A percentile compares a stretch with the other conserved stretches of the same genome.
Evolutionary conservation across 92 coral and sea anemone genomes (phyloP).

Genomic region (Meandrina meandrites): DNA sequence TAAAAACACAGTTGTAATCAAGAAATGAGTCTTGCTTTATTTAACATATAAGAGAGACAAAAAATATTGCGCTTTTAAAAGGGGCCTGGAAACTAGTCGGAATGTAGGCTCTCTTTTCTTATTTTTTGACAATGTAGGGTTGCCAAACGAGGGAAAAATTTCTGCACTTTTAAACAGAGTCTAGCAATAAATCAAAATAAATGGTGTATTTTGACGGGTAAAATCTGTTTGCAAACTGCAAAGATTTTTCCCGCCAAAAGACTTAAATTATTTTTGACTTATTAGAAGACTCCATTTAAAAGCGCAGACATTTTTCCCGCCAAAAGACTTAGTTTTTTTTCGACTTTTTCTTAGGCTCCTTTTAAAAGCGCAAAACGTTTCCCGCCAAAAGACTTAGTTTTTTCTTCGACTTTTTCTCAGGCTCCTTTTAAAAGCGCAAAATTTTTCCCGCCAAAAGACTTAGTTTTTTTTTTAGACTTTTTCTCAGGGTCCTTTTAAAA

Average conservation of each 20-base stretch:
- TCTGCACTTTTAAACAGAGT: not conserved
- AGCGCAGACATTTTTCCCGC: not conserved
- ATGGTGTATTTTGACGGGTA: not conserved
- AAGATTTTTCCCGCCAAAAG: slow-evolving; percentile 7
- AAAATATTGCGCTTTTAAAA: not conserved
- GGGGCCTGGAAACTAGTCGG: slow-evolving; percentile 1
- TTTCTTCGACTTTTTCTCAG: no score
- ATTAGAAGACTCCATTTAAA: not conserved
- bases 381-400: not conserved
- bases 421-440: not conserved
- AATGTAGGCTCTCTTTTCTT: slow-evolving; percentile 4
- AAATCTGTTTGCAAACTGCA: not conserved
- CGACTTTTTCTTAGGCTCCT: not conserved
- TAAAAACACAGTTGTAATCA: not conserved
- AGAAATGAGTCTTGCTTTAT: not conserved
- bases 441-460: not conserved
- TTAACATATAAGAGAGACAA: not conserved
- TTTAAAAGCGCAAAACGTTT: not conserved
- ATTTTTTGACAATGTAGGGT: not conserved
- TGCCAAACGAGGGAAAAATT: not conserved
- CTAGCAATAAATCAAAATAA: not conserved
- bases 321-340: not conserved
- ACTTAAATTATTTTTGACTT: not conserved
- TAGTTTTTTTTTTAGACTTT: not conserved
- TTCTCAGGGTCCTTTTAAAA: not conserved